Evolutionary conservation across 92 coral and sea anemone species (phyloP).

Genomic region (Heliopora coerulea): DNA sequence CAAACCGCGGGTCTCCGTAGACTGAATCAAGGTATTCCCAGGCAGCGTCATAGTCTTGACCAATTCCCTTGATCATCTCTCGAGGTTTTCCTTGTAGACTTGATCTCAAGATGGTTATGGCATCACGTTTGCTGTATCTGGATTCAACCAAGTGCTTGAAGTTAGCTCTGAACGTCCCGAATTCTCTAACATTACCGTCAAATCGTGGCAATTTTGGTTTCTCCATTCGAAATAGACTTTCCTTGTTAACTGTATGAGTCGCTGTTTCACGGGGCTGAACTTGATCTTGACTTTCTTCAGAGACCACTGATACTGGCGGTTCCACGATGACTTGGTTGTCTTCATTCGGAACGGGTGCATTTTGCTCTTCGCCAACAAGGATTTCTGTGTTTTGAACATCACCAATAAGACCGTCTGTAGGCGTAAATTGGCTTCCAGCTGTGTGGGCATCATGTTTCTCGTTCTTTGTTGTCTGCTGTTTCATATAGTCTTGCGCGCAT

Average conservation of each 20-base stretch:
- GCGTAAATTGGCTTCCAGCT: background rate
- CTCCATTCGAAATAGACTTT: conserved; percentile 25
- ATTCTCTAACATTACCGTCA: conserved; percentile 50
- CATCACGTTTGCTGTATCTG: conserved; percentile 48
- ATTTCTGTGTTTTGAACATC: too few relatives aligned
- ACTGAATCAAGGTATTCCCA: conserved; percentile 24
- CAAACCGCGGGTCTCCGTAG: conserved; percentile 1
- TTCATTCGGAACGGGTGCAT: too few relatives aligned
- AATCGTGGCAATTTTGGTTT: conserved; percentile 55
- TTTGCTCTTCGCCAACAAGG: too few relatives aligned
- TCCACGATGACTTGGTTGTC: too few relatives aligned
- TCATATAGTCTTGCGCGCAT: conserved; percentile 12
- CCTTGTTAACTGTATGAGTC: background rate
- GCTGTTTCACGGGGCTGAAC: too few relatives aligned
- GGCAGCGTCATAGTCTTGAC: conserved; percentile 39
- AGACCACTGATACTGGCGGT: too few relatives aligned
- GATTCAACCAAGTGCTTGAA: conserved; percentile 56
- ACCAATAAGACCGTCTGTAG: background rate
- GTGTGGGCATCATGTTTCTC: background rate
- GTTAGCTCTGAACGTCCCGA: conserved; percentile 46
- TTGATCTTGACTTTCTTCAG: too few relatives aligned
- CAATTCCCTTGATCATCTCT: conserved; percentile 55
- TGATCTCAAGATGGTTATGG: conserved; percentile 49
- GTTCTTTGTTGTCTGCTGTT: background rate
- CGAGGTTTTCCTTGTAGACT: conserved; percentile 47